Evolutionary conservation across 2,888 invertebrate genomes (phyloP).

Genomic region (Phlogophora meticulosa): DNA sequence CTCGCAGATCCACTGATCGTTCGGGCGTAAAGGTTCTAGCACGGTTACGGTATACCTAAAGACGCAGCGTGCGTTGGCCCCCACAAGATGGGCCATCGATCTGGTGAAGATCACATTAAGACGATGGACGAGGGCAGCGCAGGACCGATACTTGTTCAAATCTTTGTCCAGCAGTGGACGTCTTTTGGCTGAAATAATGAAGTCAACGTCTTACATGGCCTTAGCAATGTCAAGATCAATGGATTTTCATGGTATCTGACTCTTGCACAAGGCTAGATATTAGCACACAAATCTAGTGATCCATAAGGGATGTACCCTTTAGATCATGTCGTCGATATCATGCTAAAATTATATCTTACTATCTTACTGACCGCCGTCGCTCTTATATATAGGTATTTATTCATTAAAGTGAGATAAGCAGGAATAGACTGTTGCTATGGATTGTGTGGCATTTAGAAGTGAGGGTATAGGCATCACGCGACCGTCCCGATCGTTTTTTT

Average conservation of each 20-base stretch:
- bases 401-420: not conserved
- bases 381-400: not conserved
- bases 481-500: no score
- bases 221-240: constrained; percentile 1
- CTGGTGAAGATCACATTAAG: no score
- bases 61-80: no score
- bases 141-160: no score
- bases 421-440: constrained; percentile 9
- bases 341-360: constrained; percentile 32
- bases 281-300: constrained; percentile 44
- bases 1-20: no score
- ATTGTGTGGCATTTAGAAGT: constrained; percentile 3
- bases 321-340: constrained; percentile 11
- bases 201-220: no score
- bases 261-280: constrained; percentile 19
- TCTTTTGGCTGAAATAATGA: no score
- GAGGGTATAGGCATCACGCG: not conserved
- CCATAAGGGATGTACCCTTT: constrained; percentile 33
- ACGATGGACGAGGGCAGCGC: no score
- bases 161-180: no score
- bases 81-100: no score
- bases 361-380: constrained; percentile 27
- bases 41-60: no score
- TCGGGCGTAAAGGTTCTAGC: no score
- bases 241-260: constrained; percentile 12